Evolutionary conservation across 2,888 invertebrate species (phyloP).

Genomic region (Euzophera pinguis): DNA sequence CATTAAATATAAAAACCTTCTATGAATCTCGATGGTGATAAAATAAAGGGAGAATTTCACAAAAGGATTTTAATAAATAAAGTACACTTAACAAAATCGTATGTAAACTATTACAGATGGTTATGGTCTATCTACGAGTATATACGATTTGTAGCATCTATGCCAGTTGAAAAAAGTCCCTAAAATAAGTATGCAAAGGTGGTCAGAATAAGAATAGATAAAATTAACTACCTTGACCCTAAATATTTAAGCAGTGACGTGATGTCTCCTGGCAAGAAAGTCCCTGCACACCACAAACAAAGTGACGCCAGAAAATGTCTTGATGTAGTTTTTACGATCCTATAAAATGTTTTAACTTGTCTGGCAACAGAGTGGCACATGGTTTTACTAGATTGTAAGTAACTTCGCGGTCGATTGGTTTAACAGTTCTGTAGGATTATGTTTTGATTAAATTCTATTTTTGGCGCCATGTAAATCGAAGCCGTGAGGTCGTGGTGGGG

Average conservation of each 20-base stretch:
- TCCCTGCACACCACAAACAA: neutral
- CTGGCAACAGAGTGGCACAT: neutral
- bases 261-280: neutral
- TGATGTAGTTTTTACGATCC: neutral
- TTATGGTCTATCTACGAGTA: no score
- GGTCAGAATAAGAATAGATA: no score
- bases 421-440: neutral
- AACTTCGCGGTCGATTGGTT: neutral
- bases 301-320: neutral
- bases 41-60: no score
- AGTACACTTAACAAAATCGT: no score
- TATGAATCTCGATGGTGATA: no score
- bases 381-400: neutral
- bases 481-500: neutral
- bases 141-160: no score
- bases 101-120: no score
- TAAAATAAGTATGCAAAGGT: no score
- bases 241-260: neutral
- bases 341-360: slow-evolving; percentile 1
- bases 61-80: no score
- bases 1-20: no score
- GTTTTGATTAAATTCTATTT: neutral
- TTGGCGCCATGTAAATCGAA: neutral
- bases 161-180: no score
- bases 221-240: no score